A percentile compares a stretch with the other conserved stretches of the same genome.
Evolutionary conservation across 2,113 vertebrate genomes (phyloP).

Genomic region (Trogon melanurus): DNA sequence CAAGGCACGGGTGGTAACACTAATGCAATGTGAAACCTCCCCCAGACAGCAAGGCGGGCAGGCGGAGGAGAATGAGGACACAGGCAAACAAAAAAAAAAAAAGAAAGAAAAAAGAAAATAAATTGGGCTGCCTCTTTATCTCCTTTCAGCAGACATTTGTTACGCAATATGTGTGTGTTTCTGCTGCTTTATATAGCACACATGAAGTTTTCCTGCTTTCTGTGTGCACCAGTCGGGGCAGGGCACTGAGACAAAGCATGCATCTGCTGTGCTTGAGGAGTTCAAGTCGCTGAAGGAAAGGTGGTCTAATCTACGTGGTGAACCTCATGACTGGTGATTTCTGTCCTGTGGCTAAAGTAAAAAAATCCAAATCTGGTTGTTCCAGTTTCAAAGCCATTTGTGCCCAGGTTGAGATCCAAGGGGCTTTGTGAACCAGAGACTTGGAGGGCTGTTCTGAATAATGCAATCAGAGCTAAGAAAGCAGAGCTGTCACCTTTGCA

Average conservation of each 20-base stretch:
- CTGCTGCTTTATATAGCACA: background rate
- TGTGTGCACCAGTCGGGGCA: background rate
- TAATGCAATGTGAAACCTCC: slow-evolving; percentile 60
- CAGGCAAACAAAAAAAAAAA: background rate
- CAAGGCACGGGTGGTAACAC: background rate
- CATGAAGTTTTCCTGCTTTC: background rate
- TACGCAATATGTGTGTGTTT: slow-evolving; percentile 16
- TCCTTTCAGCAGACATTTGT: slow-evolving; percentile 42
- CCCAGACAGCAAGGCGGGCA: background rate
- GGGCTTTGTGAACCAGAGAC: background rate
- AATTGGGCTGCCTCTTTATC: slow-evolving; percentile 8
- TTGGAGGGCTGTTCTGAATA: background rate
- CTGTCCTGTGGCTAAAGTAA: background rate
- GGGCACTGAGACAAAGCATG: background rate
- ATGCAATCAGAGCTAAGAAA: background rate
- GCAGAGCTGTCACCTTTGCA: background rate
- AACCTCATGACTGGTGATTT: background rate
- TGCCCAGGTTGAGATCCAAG: background rate
- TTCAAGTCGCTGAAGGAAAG: background rate
- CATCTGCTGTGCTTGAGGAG: background rate
- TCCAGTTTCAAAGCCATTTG: background rate
- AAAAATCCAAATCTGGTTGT: background rate
- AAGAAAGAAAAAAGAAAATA: background rate
- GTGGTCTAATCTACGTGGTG: background rate
- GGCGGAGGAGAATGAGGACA: slow-evolving; percentile 40